Percentiles rank a stretch among this genome's conserved stretches.
Conservation (phyloP, 2,797 vertebrate genomes). For the Micrastur ruficollis region DNA sequence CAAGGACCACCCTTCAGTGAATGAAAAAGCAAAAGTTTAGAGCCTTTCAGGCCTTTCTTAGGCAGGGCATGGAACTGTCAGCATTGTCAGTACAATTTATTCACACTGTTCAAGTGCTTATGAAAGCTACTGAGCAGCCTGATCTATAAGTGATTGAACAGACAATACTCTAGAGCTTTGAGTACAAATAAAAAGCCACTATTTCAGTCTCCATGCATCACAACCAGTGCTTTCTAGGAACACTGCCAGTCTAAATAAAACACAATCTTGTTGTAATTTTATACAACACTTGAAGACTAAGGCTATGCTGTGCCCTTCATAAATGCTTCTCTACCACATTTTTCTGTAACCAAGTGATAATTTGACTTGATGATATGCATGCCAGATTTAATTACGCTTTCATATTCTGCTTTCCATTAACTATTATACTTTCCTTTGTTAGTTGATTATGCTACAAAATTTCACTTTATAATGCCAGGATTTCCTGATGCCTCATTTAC, state of each 20-base stretch:
- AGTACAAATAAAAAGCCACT: conserved; percentile 57
- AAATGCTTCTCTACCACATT: conserved; percentile 7
- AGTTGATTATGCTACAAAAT: conserved; percentile 1
- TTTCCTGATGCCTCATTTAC: conserved; percentile 29
- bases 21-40: conserved; percentile 34
- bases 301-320: not conserved
- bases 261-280: conserved; percentile 39
- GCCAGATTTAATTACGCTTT: conserved; percentile 35
- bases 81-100: conserved; percentile 60
- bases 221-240: conserved; percentile 60
- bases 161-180: conserved; percentile 62
- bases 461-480: conserved; percentile 9
- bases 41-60: conserved; percentile 47
- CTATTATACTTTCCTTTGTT: not conserved
- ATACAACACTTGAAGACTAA: conserved; percentile 20
- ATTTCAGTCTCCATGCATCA: conserved; percentile 55
- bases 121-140: conserved; percentile 59
- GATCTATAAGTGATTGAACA: conserved; percentile 60
- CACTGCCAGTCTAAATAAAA: conserved; percentile 62
- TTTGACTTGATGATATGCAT: conserved; percentile 17
- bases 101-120: conserved; percentile 62
- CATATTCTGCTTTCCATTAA: conserved; percentile 21
- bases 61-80: conserved; percentile 47
- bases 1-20: not conserved
- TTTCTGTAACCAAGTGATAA: conserved; percentile 25